These are phyloP conservation scores for Notolepis coatsorum DNA, from an alignment of 2,797 vertebrate genomes.

Conservation along the genomic window DNA sequence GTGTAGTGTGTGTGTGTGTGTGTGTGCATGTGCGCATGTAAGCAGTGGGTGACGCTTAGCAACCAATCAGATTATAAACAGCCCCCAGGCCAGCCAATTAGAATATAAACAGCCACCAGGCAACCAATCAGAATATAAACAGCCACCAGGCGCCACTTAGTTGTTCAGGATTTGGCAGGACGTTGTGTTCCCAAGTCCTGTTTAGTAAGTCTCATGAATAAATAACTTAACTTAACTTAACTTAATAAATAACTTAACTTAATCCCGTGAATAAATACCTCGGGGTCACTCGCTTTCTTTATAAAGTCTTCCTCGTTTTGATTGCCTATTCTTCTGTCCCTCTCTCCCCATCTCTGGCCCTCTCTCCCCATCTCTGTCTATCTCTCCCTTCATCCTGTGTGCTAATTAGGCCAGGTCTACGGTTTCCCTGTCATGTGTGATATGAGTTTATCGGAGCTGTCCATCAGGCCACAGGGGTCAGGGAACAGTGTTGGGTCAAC, in stretches of 20 bases:
- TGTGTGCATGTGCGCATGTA: background rate
- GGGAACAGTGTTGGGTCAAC: constrained; percentile 28
- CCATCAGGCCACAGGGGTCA: constrained; percentile 72
- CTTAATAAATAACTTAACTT: no score
- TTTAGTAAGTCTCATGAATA: constrained; percentile 73
- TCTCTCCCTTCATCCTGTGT: constrained; percentile 58
- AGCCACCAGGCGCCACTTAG: constrained; percentile 8
- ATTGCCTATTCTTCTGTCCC: constrained; percentile 75
- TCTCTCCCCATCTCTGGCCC: constrained; percentile 54
- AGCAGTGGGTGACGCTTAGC: constrained; percentile 37
- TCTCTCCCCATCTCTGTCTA: constrained; percentile 46
- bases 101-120: no score
- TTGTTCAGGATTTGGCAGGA: constrained; percentile 51
- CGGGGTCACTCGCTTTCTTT: constrained; percentile 58
- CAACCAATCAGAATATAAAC: no score
- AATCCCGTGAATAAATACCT: constrained; percentile 76
- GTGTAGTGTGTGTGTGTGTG: constrained; percentile 18
- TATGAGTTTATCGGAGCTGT: constrained; percentile 80
- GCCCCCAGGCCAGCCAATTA: no score
- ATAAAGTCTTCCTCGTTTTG: constrained; percentile 75
- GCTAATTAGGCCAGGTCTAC: constrained; percentile 81
- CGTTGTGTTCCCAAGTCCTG: constrained; percentile 62
- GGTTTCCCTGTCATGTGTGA: constrained; percentile 78
- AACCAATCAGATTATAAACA: constrained; percentile 33
- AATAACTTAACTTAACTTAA: no score